Evolutionary conservation across 2,888 invertebrate genomes (phyloP).

Genomic region (Archaeoteleia sp.): DNA sequence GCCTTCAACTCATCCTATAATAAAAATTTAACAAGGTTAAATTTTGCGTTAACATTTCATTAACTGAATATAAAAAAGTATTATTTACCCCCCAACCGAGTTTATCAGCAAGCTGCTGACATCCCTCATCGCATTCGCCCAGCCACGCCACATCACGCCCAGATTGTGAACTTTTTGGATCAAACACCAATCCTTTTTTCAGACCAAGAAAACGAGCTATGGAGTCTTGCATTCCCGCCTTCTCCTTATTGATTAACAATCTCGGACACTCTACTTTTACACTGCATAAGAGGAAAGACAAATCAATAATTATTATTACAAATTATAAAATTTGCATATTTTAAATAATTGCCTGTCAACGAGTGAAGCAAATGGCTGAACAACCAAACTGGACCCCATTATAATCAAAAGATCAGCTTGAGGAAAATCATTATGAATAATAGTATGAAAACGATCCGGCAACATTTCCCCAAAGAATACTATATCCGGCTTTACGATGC

Average conservation of each 20-base stretch:
- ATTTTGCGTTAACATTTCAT: constrained; percentile 4
- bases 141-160: constrained; percentile 86
- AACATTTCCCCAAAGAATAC: constrained; percentile 96
- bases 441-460: constrained; percentile 84
- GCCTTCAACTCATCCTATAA: constrained; percentile 79
- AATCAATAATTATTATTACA: constrained; percentile 10
- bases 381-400: constrained; percentile 95
- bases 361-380: constrained; percentile 95
- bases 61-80: constrained; percentile 3
- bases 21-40: constrained; percentile 16
- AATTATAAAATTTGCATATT: not conserved
- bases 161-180: constrained; percentile 77
- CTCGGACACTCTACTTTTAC: constrained; percentile 85
- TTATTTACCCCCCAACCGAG: constrained; percentile 86
- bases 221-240: constrained; percentile 72
- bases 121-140: constrained; percentile 90
- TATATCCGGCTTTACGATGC: constrained; percentile 94
- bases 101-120: constrained; percentile 82
- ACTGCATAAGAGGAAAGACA: constrained; percentile 68
- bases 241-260: constrained; percentile 90
- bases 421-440: constrained; percentile 84
- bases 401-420: constrained; percentile 94
- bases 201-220: constrained; percentile 72
- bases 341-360: constrained; percentile 81
- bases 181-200: constrained; percentile 82